These are phyloP conservation scores for Peucedramus taeniatus DNA, from an alignment of 2,113 vertebrate species.

Conservation along the genomic window DNA sequence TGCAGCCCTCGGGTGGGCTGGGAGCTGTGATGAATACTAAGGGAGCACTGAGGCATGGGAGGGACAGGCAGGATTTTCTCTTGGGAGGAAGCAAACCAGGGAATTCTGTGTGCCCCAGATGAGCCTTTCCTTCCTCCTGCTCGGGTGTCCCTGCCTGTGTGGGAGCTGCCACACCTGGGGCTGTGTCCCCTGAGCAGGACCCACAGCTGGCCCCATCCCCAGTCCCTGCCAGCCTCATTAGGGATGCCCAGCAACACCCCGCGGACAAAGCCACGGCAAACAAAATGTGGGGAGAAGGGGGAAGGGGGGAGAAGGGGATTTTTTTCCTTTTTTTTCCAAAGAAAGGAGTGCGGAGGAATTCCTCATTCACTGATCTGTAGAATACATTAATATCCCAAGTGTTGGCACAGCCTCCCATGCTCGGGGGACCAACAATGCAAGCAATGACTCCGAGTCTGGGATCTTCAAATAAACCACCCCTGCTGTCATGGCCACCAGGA, in stretches of 20 bases:
- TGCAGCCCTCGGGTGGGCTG: slow-evolving; percentile 31
- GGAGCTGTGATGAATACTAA: slow-evolving; percentile 54
- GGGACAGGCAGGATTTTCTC: neutral
- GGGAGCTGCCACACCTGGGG: slow-evolving; percentile 42
- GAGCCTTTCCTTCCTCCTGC: neutral
- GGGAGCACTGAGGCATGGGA: slow-evolving; percentile 10
- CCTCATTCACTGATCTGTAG: slow-evolving; percentile 81
- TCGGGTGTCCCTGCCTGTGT: neutral
- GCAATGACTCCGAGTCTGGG: slow-evolving; percentile 93
- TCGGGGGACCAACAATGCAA: slow-evolving; percentile 84
- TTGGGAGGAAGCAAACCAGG: neutral
- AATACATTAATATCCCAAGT: slow-evolving; percentile 93
- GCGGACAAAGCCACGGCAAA: slow-evolving; percentile 75
- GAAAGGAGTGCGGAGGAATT: slow-evolving; percentile 73
- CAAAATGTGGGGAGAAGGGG: slow-evolving; percentile 70
- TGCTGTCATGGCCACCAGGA: slow-evolving; percentile 97
- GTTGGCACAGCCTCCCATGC: slow-evolving; percentile 80
- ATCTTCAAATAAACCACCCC: slow-evolving; percentile 98
- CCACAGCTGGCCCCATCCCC: neutral
- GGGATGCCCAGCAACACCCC: slow-evolving; percentile 76
- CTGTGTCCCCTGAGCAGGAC: neutral
- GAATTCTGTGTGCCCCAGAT: neutral
- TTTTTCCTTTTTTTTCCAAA: neutral
- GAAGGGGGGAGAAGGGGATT: slow-evolving; percentile 44
- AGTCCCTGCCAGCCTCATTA: slow-evolving; percentile 75